Percentiles rank a stretch among this genome's conserved stretches.
Evolutionary conservation across 2,888 invertebrate species (phyloP).

Genomic region (Phortica magna): DNA sequence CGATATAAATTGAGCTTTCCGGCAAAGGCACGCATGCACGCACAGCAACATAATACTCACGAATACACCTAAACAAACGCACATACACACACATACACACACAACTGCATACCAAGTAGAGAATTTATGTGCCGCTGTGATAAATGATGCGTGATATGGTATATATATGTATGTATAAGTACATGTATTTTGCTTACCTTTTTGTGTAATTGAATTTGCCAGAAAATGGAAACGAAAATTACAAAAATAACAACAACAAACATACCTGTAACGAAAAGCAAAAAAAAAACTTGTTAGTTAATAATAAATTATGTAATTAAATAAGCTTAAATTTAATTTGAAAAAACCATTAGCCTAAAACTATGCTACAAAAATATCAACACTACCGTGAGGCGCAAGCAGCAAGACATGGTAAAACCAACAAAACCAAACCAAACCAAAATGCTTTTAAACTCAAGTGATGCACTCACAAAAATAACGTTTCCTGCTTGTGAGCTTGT

Average conservation of each 20-base stretch:
- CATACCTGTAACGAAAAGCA: neutral
- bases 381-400: neutral
- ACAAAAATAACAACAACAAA: neutral
- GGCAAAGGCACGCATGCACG: slow-evolving; percentile 30
- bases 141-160: slow-evolving; percentile 43
- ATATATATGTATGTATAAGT: neutral
- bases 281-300: neutral
- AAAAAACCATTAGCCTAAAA: slow-evolving; percentile 24
- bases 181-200: neutral
- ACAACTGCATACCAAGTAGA: slow-evolving; percentile 26
- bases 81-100: slow-evolving; percentile 18
- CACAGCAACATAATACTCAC: no score
- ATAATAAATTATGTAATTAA: neutral
- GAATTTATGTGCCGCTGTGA: slow-evolving; percentile 42
- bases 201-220: neutral
- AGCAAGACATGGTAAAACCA: neutral
- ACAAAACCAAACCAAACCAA: slow-evolving; percentile 13
- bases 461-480: neutral
- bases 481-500: slow-evolving; percentile 16
- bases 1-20: slow-evolving; percentile 52
- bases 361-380: slow-evolving; percentile 20
- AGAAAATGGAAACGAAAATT: neutral
- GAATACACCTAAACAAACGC: slow-evolving; percentile 16
- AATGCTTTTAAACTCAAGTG: slow-evolving; percentile 18
- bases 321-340: neutral